phyloP scores from a whole-genome alignment of 2,113 vertebrate species.

The Sapayoa aenigma region DNA sequence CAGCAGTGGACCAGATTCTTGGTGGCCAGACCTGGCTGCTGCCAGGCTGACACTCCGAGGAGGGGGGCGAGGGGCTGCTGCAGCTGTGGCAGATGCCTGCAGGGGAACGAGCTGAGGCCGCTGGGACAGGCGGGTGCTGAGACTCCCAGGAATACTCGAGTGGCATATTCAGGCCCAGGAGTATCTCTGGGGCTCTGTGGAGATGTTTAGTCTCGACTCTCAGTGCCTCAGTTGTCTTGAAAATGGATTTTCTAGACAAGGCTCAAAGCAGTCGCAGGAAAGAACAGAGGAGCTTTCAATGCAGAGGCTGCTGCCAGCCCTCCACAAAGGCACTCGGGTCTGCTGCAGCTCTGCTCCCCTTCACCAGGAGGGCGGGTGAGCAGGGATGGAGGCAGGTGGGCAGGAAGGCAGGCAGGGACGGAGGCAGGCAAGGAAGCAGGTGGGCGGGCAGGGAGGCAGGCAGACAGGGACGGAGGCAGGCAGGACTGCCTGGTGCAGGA shows the following conservation, averaged over 20 bases:
- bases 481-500: neutral
- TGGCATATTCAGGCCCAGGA: neutral
- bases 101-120: neutral
- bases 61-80: neutral
- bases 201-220: neutral
- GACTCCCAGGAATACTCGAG: neutral
- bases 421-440: neutral
- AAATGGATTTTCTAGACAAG: neutral
- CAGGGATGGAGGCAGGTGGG: neutral
- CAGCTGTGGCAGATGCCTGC: neutral
- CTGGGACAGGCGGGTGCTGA: neutral
- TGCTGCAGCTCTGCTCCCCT: neutral
- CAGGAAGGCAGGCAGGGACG: neutral
- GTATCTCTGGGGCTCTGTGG: neutral
- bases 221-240: neutral
- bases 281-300: neutral
- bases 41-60: neutral
- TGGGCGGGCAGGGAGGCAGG: neutral
- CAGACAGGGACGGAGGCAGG: neutral
- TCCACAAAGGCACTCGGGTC: rapidly evolving
- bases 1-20: neutral
- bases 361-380: neutral
- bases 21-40: neutral
- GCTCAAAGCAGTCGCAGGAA: neutral
- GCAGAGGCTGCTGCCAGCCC: neutral